These are phyloP conservation scores for Papio anubis DNA, from an alignment of 2,113 vertebrate genomes.

Conservation along the genomic window DNA sequence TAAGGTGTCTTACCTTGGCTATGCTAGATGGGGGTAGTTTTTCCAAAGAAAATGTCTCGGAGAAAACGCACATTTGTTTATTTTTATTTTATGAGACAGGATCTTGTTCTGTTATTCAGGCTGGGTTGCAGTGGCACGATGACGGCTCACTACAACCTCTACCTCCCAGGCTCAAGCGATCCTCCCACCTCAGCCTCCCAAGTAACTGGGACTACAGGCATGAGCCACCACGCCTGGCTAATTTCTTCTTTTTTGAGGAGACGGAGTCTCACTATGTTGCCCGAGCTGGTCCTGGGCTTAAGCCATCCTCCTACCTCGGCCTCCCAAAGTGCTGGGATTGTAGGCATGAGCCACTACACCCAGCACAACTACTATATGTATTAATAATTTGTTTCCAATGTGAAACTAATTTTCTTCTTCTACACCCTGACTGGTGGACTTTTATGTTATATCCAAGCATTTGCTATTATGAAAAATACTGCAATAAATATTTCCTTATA, in stretches of 20 bases:
- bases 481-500: neutral
- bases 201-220: too few relatives aligned
- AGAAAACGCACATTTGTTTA: neutral
- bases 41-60: constrained; percentile 12
- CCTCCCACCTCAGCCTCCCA: too few relatives aligned
- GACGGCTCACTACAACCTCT: too few relatives aligned
- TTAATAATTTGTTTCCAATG: neutral
- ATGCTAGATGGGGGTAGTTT: neutral
- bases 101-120: too few relatives aligned
- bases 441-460: neutral
- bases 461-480: neutral
- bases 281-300: neutral
- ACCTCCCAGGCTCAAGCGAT: too few relatives aligned
- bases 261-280: neutral
- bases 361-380: neutral
- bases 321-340: too few relatives aligned
- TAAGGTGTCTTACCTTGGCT: constrained; percentile 32
- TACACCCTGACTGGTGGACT: too few relatives aligned
- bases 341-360: neutral
- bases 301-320: neutral
- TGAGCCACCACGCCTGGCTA: neutral
- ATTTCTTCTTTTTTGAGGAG: neutral
- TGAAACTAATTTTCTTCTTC: neutral
- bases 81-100: too few relatives aligned
- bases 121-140: too few relatives aligned